Evolutionary conservation across 2,797 vertebrate genomes (phyloP).

Genomic region (Oryzias sinensis): DNA sequence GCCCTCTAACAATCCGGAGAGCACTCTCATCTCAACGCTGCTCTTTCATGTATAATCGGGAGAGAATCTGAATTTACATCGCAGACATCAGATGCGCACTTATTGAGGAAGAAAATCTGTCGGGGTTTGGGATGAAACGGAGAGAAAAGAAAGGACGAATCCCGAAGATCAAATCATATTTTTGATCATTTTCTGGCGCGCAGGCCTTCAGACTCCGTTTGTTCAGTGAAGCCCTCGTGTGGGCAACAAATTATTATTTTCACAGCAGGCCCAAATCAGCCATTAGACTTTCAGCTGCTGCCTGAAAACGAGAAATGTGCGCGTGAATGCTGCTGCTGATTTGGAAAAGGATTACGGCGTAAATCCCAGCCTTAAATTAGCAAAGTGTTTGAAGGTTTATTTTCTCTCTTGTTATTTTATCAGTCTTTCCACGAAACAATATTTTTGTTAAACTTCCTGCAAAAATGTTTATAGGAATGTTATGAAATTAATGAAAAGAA

Average conservation of each 20-base stretch:
- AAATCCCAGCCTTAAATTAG: constrained; percentile 43
- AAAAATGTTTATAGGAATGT: too few species aligned
- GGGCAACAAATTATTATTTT: constrained; percentile 51
- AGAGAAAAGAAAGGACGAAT: constrained; percentile 30
- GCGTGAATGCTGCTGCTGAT: constrained; percentile 36
- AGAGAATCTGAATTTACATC: constrained; percentile 69
- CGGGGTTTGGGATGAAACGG: constrained; percentile 19
- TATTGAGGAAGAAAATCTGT: constrained; percentile 53
- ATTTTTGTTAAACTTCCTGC: too few species aligned
- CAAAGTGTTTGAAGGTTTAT: constrained; percentile 35
- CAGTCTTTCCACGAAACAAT: too few species aligned
- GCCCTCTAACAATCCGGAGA: constrained; percentile 61
- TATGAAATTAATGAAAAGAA: too few species aligned
- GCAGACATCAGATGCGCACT: constrained; percentile 37
- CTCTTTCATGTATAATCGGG: constrained; percentile 62
- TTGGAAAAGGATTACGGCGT: constrained; percentile 37
- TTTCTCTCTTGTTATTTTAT: too few species aligned
- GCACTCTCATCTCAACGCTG: constrained; percentile 40
- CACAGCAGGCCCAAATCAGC: constrained; percentile 38
- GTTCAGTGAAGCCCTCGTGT: constrained; percentile 6
- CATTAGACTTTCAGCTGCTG: constrained; percentile 34
- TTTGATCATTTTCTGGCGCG: constrained; percentile 3
- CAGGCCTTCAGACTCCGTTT: constrained; percentile 12
- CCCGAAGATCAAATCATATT: constrained; percentile 33
- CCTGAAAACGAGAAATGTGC: constrained; percentile 48